Percentiles rank a stretch among this genome's conserved stretches.
These are phyloP conservation scores for Cistogaster globosa DNA, from an alignment of 2,888 invertebrate genomes.

Conservation along the genomic window DNA sequence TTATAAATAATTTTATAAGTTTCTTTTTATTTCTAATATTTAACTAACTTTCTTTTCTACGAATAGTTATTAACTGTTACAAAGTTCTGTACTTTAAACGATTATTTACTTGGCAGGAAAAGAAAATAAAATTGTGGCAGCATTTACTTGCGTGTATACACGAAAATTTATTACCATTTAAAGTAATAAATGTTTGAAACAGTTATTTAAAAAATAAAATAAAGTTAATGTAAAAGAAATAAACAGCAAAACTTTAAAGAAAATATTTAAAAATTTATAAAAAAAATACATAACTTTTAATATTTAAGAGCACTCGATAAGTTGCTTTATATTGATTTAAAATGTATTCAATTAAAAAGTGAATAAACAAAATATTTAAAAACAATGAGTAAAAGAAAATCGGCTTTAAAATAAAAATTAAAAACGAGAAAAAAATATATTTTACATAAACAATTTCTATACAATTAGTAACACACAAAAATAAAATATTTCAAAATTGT, in stretches of 20 bases:
- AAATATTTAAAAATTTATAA: not conserved
- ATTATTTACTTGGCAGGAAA: too few species aligned
- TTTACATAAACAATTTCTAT: constrained; percentile 14
- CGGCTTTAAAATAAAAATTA: not conserved
- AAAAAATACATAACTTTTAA: not conserved
- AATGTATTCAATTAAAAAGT: constrained; percentile 9
- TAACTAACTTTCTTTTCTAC: too few species aligned
- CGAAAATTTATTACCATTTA: too few species aligned
- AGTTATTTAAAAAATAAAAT: constrained; percentile 42
- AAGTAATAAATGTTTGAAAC: too few species aligned
- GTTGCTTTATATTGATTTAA: constrained; percentile 57
- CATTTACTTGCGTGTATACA: too few species aligned
- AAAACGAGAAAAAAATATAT: not conserved
- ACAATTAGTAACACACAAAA: constrained; percentile 51
- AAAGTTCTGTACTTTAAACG: too few species aligned
- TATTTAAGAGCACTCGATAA: constrained; percentile 60
- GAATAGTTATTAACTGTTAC: too few species aligned
- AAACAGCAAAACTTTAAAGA: not conserved
- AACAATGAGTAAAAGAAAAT: not conserved
- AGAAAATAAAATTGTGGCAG: too few species aligned
- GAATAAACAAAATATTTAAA: not conserved
- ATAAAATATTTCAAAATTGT: constrained; percentile 57
- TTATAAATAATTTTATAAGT: too few species aligned
- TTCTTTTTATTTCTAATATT: too few species aligned
- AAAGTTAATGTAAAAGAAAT: not conserved